Percentiles rank a stretch among this genome's conserved stretches.
Evolutionary conservation across 2,888 invertebrate species (phyloP).

Genomic region (Melieria omissa): DNA sequence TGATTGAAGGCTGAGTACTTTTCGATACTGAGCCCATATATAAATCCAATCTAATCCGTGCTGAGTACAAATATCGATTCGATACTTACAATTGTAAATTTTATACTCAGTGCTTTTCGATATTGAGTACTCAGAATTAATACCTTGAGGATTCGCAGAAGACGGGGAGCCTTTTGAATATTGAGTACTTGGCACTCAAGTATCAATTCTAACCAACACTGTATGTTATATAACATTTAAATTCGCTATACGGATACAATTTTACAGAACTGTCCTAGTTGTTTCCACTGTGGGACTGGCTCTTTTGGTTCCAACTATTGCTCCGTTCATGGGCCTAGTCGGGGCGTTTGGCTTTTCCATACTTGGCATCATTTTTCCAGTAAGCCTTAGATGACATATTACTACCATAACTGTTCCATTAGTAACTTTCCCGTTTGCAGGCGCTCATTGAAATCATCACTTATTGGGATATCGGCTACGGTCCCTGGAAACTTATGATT

Average conservation of each 20-base stretch:
- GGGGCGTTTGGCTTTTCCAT: constrained; percentile 95
- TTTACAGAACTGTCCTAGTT: constrained; percentile 71
- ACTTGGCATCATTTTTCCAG: constrained; percentile 89
- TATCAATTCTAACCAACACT: no score
- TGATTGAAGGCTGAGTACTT: no score
- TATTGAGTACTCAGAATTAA: no score
- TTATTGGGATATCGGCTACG: constrained; percentile 86
- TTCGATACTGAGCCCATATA: no score
- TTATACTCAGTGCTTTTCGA: no score
- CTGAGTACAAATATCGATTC: no score
- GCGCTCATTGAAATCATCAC: constrained; percentile 82
- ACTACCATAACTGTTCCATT: background rate
- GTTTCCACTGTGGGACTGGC: constrained; percentile 79
- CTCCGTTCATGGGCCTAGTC: constrained; percentile 90
- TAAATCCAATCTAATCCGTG: no score
- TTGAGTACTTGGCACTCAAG: no score
- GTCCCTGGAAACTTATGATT: constrained; percentile 76
- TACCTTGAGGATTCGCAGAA: no score
- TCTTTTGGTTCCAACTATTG: constrained; percentile 87
- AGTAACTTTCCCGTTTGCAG: background rate
- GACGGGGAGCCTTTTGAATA: no score
- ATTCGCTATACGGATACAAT: background rate
- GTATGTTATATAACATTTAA: background rate
- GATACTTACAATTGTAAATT: no score
- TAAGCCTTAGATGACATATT: constrained; percentile 47